Evolutionary conservation across 1,140 invertebrate genomes (phyloP).

Genomic region (Alviniconcha marisindica): DNA sequence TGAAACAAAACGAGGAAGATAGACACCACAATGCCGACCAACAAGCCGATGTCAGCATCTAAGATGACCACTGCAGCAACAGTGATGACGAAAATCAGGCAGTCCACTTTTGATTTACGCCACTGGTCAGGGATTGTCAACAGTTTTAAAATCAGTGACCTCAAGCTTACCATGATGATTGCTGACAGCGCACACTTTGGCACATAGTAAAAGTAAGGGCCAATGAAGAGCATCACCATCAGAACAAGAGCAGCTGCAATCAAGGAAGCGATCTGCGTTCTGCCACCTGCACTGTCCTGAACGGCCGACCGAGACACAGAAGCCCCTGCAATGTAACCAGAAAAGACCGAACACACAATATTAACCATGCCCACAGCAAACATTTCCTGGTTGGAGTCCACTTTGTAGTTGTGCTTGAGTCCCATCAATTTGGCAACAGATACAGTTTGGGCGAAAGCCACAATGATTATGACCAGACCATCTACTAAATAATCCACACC

Average conservation of each 20-base stretch:
- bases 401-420: conserved; percentile 70
- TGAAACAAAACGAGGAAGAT: conserved; percentile 81
- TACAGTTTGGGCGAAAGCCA: conserved; percentile 72
- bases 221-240: conserved; percentile 57
- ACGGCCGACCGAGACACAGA: conserved; percentile 58
- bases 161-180: conserved; percentile 77
- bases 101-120: conserved; percentile 39
- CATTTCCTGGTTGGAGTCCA: conserved; percentile 73
- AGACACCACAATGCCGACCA: conserved; percentile 83
- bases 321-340: conserved; percentile 61
- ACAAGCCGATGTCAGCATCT: conserved; percentile 42
- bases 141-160: conserved; percentile 76
- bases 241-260: conserved; percentile 55
- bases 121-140: conserved; percentile 58
- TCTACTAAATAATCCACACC: conserved; percentile 49
- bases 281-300: conserved; percentile 51
- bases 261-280: conserved; percentile 49
- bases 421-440: conserved; percentile 75
- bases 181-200: conserved; percentile 69
- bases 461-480: conserved; percentile 64
- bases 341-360: conserved; percentile 59
- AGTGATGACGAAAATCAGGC: conserved; percentile 41
- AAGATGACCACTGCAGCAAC: conserved; percentile 36
- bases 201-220: conserved; percentile 56
- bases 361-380: conserved; percentile 55